Percentiles rank a stretch among this genome's conserved stretches.
Evolutionary conservation across 2,797 vertebrate genomes (phyloP).

Genomic region (Falco peregrinus): DNA sequence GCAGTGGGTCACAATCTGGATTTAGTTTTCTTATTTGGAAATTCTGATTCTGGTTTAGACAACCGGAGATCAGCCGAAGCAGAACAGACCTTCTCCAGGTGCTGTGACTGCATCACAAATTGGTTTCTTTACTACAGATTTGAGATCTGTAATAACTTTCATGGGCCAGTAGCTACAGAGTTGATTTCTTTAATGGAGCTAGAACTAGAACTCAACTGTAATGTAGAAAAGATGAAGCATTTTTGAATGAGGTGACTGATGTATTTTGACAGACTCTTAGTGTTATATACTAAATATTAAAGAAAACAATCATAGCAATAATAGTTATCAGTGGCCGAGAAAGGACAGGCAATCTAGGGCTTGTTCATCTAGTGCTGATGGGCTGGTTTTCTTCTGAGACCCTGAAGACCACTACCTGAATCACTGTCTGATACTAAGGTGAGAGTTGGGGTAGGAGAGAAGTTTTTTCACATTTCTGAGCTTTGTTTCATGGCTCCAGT

Average conservation of each 20-base stretch:
- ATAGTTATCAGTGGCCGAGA: neutral
- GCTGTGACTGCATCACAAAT: neutral
- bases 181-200: neutral
- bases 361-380: neutral
- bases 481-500: neutral
- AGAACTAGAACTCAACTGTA: slow-evolving; percentile 13
- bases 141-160: slow-evolving; percentile 35
- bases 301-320: neutral
- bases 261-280: neutral
- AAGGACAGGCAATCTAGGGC: neutral
- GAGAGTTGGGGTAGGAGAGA: neutral
- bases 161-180: slow-evolving; percentile 4
- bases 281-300: neutral
- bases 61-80: neutral
- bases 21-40: slow-evolving; percentile 10
- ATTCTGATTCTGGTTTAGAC: neutral
- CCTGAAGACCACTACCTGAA: neutral
- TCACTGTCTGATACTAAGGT: neutral
- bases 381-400: neutral
- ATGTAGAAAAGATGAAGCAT: slow-evolving; percentile 6
- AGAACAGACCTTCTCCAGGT: neutral
- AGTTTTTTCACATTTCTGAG: neutral
- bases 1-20: neutral
- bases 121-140: slow-evolving; percentile 8
- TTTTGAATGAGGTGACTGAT: slow-evolving; percentile 4